Evolutionary conservation across 2,888 invertebrate genomes (phyloP), one percentile per base, ranked within the genome.

Genomic region (Coremacera marginata): DNA sequence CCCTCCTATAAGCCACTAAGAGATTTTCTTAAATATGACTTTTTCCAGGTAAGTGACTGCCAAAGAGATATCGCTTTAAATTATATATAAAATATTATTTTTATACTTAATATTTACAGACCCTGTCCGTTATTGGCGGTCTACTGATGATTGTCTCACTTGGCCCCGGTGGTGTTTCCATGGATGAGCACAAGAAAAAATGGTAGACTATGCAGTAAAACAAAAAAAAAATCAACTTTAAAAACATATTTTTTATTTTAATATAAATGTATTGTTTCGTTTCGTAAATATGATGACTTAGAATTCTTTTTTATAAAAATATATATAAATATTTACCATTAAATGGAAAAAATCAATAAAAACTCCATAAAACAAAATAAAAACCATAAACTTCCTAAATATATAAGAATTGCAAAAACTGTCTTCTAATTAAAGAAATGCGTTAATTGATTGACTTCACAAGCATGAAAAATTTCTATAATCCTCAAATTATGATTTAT

Each of bases 161-260:
- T 81, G 99, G 99, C 51, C 99, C 99, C 55, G 99, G 99, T 78
- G 98, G 98, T 76, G 98, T 98, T 57, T 98, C 98, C 80, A 98
- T 99, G 97, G 99, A 99, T 90, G 99, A 99, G 88, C 98, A 99
- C 91, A 99, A 99, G 92, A 99, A 99, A 91, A 95, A 96, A 89
- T 99, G 90, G 89, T 90, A 89, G 84, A 86, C 81, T 60, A 11
- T 76, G 77, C 19, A 62, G 60, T 57, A 34, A 25, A 27, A 62
- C 68, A 62, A 68, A 67, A 14, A 57, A 37, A 34, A 70, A 63
- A 22, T 44, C 68, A 52, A 57, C 11, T 25, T 52, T 63, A 51
- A 78, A 57, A 75, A 77, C 57, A 52, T 52, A 19, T 51, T 74
- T 70, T 78, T 79, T 77, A 79, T 80, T 78, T 79, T 79, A 77